phyloP scores from a whole-genome alignment of 2,888 invertebrate species.

The Diarsia mendica region DNA sequence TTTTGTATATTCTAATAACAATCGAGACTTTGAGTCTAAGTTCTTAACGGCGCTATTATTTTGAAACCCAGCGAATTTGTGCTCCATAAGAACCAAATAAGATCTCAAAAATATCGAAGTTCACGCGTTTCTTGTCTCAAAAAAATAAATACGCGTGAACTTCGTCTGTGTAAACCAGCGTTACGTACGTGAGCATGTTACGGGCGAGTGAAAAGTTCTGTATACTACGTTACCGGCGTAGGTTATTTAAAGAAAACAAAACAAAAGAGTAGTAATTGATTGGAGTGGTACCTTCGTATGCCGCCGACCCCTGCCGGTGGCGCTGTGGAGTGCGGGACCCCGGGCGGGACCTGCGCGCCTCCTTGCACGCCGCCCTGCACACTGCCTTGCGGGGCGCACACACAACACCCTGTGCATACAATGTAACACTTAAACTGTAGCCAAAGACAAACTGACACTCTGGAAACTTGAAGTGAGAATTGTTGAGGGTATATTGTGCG shows the following conservation, averaged over 20 bases:
- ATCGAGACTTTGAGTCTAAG: neutral
- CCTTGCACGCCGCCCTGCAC: slow-evolving; percentile 89
- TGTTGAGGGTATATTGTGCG: neutral
- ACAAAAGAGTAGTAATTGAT: slow-evolving; percentile 30
- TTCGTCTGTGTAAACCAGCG: neutral
- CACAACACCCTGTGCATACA: slow-evolving; percentile 86
- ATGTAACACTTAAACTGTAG: slow-evolving; percentile 57
- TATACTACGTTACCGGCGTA: slow-evolving; percentile 37
- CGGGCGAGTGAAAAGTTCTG: slow-evolving; percentile 37
- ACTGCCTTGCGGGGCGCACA: slow-evolving; percentile 91
- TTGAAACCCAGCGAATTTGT: neutral
- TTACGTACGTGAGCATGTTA: slow-evolving; percentile 27
- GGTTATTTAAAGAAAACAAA: slow-evolving; percentile 33
- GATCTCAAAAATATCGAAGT: neutral
- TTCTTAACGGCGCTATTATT: neutral
- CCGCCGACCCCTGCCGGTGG: slow-evolving; percentile 91
- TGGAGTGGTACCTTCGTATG: slow-evolving; percentile 85
- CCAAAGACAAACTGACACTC: slow-evolving; percentile 33
- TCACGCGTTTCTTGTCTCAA: neutral
- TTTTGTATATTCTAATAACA: neutral
- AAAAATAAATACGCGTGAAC: neutral
- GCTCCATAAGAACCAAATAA: neutral
- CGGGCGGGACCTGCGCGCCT: slow-evolving; percentile 88
- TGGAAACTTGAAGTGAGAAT: slow-evolving; percentile 21
- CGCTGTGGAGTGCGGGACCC: slow-evolving; percentile 88